Percentiles rank a stretch among this genome's conserved stretches.
Conservation (phyloP, 2,888 invertebrate genomes). For the Saturnia pavonia region DNA sequence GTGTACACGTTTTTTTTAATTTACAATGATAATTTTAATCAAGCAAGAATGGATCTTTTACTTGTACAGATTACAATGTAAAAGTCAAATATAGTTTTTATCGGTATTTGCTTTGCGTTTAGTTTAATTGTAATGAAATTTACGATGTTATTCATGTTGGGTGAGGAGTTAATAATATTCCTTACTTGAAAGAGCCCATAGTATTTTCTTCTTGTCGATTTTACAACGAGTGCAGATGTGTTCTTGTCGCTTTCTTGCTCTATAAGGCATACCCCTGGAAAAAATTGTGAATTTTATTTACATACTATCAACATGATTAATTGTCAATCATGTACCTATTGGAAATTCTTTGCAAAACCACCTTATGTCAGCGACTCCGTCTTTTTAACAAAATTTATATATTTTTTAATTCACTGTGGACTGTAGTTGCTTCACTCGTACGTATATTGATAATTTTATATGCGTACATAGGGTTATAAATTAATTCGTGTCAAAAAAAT, state of each 20-base stretch:
- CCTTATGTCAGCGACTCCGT: neutral
- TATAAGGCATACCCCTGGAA: constrained; percentile 73
- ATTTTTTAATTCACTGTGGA: neutral
- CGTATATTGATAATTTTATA: too few species aligned
- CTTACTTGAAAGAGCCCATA: constrained; percentile 75
- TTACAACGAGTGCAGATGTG: constrained; percentile 58
- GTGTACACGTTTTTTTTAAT: too few species aligned
- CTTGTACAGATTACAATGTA: too few species aligned
- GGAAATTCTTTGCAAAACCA: neutral
- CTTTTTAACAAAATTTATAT: neutral
- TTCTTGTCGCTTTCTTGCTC: constrained; percentile 74
- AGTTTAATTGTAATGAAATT: too few species aligned
- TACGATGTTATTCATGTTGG: too few species aligned
- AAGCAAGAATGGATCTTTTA: too few species aligned
- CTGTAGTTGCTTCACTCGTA: too few species aligned
- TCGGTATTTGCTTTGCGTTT: too few species aligned
- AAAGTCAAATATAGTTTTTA: too few species aligned
- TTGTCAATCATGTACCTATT: neutral
- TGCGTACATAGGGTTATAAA: too few species aligned
- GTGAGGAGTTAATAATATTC: neutral
- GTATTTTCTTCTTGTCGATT: constrained; percentile 63
- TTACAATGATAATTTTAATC: too few species aligned
- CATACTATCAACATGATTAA: neutral
- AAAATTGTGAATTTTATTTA: constrained; percentile 1
- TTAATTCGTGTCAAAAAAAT: neutral